Base-by-base conservation (phyloP, 2,113 vertebrate species). In the Spilogale gracilis region DNA sequence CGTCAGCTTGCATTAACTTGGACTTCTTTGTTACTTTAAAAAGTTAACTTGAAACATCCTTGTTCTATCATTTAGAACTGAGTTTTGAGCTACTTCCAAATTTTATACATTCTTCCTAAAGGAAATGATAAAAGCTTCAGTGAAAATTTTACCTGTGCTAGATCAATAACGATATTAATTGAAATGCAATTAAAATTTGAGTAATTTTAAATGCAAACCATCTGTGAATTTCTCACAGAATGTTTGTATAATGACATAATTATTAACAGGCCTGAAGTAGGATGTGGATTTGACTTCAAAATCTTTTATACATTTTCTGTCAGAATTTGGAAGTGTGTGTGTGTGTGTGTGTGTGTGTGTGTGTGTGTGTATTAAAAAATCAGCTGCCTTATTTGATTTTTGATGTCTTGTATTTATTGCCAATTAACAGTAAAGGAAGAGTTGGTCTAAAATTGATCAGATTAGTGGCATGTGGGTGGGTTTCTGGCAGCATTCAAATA, bases 401-500 rank as follows among this genome's bases (percentile, higher is more conserved):
- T 97, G 71, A 96, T 78, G n/a, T 43, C 79, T 84, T 96, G 30
- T 86, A 90, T 76, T 97, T 89, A 90, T 76, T 97, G 96, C 52
- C 58, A 96, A 67, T 90, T 91, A 95, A 88, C 50, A 92, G 20
- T 91, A 84, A 96, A 89, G 50, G n/a, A 88, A 97, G 45, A 91
- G 27, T 94, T 97, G 85, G 54, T 67, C 4, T 85, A 78, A 93
- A 91, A 74, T 87, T 93, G 65, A 94, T 95, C 82, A 93, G 76
- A 97, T 87, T 97, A 92, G 82, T 94, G 60, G 52, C 52, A 91
- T 89, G 54, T 96, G 88, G 79, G 73, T 96, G 61, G 65, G 65
- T 95, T 91, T 79, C 43, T 95, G 85, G 58, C 76, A 97, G 50
- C 73, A 95, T 93, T 38, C 17, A 93, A 96, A 96, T 96, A 95